Evolutionary conservation across 2,797 vertebrate genomes (phyloP), one percentile per base, ranked within the genome.

Genomic region (Synaphobranchus kaupii): DNA sequence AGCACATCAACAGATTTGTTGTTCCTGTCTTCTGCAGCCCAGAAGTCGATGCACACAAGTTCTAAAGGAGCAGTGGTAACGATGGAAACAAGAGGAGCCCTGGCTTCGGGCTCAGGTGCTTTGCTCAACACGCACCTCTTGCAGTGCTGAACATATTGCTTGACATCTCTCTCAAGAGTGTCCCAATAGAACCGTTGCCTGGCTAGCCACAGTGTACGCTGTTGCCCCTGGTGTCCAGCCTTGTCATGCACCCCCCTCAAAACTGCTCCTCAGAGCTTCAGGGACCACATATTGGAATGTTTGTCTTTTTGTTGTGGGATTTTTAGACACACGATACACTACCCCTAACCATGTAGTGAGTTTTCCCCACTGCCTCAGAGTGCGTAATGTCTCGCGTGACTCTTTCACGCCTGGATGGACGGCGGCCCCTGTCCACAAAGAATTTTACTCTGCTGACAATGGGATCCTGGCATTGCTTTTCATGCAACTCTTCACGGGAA

Each of bases 1-100:
- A n/a, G 47, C 0, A 91, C 83, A n/a, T 92, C 86, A 0, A 90
- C 20, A 0, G 87, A 87, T 22, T 84, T 89, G 31, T 90, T 89
- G 5, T 82, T 78, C 0, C 39, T 31, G 56, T 87, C 84, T 1
- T 88, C 89, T 0, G 84, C 66, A 0, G 86, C 71, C 87, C 84
- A 90, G 22, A 88, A 87, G 31, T 90, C 68, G 10, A 88, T 86
- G 4, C 87, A 89, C 1, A 88, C 86, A 73, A n/a, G n/a, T 31
- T 89, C 84, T 0, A 88, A 22, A 0, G 82, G 58, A 0, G 81
- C 44, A 5, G 84, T 52, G 0, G 85, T 88, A 3, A 58, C 47
- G 34, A 88, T 50, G 3, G 85, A 88, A 13, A 88, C 58, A 2
- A 89, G 81, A 15, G 87, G 73, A 0, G 87, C 87, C 84, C 83